Evolutionary conservation across 2,797 vertebrate genomes (phyloP), one percentile per base, ranked within the genome.

Genomic region (Scomberomorus guttatus): DNA sequence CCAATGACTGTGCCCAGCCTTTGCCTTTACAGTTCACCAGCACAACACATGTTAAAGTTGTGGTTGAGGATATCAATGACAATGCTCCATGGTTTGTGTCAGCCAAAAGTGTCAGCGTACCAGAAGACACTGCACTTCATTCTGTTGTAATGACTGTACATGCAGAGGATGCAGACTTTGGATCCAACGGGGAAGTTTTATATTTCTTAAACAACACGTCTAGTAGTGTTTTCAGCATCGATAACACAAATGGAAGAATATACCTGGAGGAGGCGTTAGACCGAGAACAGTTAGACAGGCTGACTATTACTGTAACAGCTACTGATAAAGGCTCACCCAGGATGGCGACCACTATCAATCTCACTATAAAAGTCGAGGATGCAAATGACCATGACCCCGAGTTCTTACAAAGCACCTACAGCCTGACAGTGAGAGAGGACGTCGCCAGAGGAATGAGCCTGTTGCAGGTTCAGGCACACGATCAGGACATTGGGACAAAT

Each of bases 21-120:
- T 70, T 4, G 24, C 82, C 90, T 32, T 62, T 70, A 34, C 91
- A 82, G 52, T 83, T 95, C 73, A 94, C 92, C 80, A 91, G 92
- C 87, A 93, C 92, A 7, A 85, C 87, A 0, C 65, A 15, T 34
- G 82, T 95, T 44, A 66, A 70, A 3, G 65, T 96, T 50, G 42
- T 82, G 11, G 80, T 94, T 17, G 77, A 88, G 27, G 95, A 96
- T 64, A 82, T 95, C 68, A 96, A 96, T 25, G 95, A 96, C 89
- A 96, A 96, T 12, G 67, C 91, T 5, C 95, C 96, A 0, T 12
- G 74, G 57, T 95, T 96, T 73, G 79, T 86, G 62, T 94, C 94
- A 25, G 72, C 72, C 11, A 52, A 44, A 48, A 89, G 37, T 29
- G 72, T 94, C 64, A 39, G 27, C 24, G 51, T 95, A 80, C 87